Conservation (phyloP, 2,797 vertebrate species). For the Danio albolineatus region DNA sequence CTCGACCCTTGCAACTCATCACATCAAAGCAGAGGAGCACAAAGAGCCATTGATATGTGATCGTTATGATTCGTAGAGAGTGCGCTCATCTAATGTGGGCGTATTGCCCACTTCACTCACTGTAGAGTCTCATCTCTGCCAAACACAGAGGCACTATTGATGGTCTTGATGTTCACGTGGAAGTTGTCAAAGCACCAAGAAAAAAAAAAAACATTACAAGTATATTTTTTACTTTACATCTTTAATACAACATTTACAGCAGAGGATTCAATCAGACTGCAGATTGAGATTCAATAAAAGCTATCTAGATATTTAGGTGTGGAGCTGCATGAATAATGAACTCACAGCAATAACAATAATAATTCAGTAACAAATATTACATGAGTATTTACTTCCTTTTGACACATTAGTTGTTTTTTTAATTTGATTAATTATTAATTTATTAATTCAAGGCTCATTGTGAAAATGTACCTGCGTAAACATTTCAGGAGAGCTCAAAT, state of each 20-base stretch:
- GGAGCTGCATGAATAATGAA: neutral
- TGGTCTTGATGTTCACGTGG: neutral
- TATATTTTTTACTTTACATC: neutral
- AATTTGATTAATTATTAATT: too few species aligned
- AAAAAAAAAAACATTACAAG: neutral
- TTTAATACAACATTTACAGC: conserved; percentile 9
- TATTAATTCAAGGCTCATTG: too few species aligned
- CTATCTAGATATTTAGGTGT: neutral
- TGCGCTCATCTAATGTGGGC: conserved; percentile 25
- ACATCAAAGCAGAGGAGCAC: conserved; percentile 52
- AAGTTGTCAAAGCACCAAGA: neutral
- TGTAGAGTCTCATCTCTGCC: conserved; percentile 27
- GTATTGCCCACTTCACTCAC: conserved; percentile 36
- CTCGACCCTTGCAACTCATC: conserved; percentile 36
- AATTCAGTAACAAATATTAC: too few species aligned
- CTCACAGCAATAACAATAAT: too few species aligned
- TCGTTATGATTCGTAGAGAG: conserved; percentile 50
- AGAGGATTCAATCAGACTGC: neutral
- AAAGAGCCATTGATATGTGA: conserved; percentile 50
- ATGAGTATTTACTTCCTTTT: too few species aligned
- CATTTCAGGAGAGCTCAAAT: too few species aligned
- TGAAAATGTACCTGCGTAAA: too few species aligned
- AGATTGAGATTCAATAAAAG: neutral
- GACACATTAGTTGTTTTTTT: too few species aligned
- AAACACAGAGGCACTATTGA: conserved; percentile 18